Base-by-base conservation (phyloP, 2,113 vertebrate genomes). In the Chlamydotis undulata region DNA sequence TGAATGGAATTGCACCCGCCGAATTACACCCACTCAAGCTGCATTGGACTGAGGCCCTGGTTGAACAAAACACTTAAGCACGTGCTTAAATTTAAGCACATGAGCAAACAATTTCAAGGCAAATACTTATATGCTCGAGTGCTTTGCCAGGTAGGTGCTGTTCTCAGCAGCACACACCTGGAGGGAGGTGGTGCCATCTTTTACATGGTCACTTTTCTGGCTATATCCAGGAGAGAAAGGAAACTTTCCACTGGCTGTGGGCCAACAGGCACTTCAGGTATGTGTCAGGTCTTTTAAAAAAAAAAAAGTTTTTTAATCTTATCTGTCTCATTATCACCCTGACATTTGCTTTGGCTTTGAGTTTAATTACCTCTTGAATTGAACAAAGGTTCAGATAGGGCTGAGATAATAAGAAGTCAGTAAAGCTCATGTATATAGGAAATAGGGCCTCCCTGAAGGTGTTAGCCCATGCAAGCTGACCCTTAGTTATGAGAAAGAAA, bases 281-380 rank as follows among this genome's bases (percentile, higher is more conserved):
- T 96, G 74, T 92, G 90, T 96, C 89, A 94, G 92, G 61, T 70
- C 76, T 91, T 89, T 4, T 45, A 39, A 83, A 22, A 52, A 47
- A 39, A 47, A 56, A 57, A 6, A 5, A 22, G 50, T 80, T 77
- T 86, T 89, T 79, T 84, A 94, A 85, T 89, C 93, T 81, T 96
- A 96, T 97, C 96, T 75, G 82, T 86, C 92, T 98, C 96, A 94
- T 97, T 97, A 97, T 98, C 97, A 87, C 60, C 45, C 96, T 98
- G 97, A 97, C 98, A 98, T 98, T 98, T 98, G 97, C 97, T 98
- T 98, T 98, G 97, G 97, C 97, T 97, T 97, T 63, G 37, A 75
- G 82, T 97, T 98, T 97, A 97, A 97, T 97, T 98, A 98, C 95
- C 94, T 96, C 97, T 93, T 93, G 92, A 95, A 94, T 79, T 87